Conservation (phyloP, 1,140 invertebrate species). For the Diprion similis region DNA sequence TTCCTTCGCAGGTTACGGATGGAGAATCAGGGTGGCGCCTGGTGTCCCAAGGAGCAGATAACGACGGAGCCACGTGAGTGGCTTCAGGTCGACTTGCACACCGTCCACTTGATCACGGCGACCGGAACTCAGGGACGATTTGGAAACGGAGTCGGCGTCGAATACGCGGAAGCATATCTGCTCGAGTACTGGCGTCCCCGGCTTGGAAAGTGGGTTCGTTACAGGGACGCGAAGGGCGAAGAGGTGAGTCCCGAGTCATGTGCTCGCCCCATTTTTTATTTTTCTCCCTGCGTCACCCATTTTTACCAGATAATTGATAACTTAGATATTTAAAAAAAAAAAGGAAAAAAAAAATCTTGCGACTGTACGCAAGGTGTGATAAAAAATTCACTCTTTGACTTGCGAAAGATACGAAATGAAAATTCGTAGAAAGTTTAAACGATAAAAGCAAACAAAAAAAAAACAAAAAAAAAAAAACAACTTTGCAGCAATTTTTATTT, state of each 20-base stretch:
- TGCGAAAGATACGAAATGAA: too few species aligned
- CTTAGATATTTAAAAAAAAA: too few species aligned
- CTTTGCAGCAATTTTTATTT: too few species aligned
- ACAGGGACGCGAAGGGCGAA: conserved; percentile 71
- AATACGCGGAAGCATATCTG: conserved; percentile 80
- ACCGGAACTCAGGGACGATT: conserved; percentile 86
- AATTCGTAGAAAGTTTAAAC: too few species aligned
- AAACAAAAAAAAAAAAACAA: too few species aligned
- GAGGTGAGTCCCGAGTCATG: conserved; percentile 64
- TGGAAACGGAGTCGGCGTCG: conserved; percentile 83
- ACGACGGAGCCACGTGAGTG: conserved; percentile 78
- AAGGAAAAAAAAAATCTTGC: too few species aligned
- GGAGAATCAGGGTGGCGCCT: conserved; percentile 83
- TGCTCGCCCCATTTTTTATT: conserved; percentile 17
- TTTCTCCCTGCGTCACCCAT: conserved; percentile 13
- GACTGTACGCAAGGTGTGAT: too few species aligned
- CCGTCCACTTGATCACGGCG: conserved; percentile 78
- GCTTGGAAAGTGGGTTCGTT: conserved; percentile 76
- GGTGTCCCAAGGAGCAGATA: conserved; percentile 82
- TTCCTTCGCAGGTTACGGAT: conserved; percentile 72
- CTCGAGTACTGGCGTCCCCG: conserved; percentile 81
- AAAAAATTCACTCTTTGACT: too few species aligned
- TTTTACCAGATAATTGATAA: not conserved
- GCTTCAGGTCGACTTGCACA: conserved; percentile 78
- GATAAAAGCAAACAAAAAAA: too few species aligned